These are phyloP conservation scores for Periophthalmus magnuspinnatus DNA, from an alignment of 2,797 vertebrate genomes.

Conservation along the genomic window DNA sequence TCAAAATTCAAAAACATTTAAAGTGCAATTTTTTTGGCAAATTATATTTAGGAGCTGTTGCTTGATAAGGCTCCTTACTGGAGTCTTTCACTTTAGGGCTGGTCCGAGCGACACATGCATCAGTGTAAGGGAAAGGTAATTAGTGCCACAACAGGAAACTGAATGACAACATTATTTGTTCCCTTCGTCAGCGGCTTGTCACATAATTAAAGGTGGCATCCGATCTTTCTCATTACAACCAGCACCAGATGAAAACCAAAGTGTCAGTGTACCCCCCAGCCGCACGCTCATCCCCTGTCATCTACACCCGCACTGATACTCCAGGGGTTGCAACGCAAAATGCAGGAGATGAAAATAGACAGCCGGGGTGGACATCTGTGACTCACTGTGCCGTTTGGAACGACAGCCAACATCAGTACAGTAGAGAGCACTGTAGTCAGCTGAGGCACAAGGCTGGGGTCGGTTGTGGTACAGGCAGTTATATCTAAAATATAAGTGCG, in stretches of 20 bases:
- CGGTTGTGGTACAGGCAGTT: neutral
- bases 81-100: slow-evolving; percentile 5
- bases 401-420: slow-evolving; percentile 32
- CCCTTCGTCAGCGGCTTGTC: slow-evolving; percentile 58
- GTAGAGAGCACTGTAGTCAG: slow-evolving; percentile 36
- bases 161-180: slow-evolving; percentile 70
- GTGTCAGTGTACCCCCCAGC: slow-evolving; percentile 42
- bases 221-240: slow-evolving; percentile 63
- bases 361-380: slow-evolving; percentile 50
- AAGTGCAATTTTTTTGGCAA: no score
- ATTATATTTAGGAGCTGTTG: no score
- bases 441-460: neutral
- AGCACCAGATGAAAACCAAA: slow-evolving; percentile 50
- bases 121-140: slow-evolving; percentile 45
- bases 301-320: slow-evolving; percentile 42
- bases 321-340: slow-evolving; percentile 40
- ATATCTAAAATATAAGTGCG: neutral
- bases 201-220: slow-evolving; percentile 69
- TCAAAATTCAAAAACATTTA: neutral
- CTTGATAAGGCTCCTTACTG: neutral
- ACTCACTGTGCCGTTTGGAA: slow-evolving; percentile 36
- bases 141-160: slow-evolving; percentile 61
- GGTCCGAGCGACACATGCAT: slow-evolving; percentile 16
- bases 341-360: slow-evolving; percentile 52
- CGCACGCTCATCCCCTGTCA: slow-evolving; percentile 22